Percentiles rank a stretch among this genome's conserved stretches.
These are phyloP conservation scores for Homarus gammarus DNA, from an alignment of 2,888 invertebrate species.

Conservation along the genomic window DNA sequence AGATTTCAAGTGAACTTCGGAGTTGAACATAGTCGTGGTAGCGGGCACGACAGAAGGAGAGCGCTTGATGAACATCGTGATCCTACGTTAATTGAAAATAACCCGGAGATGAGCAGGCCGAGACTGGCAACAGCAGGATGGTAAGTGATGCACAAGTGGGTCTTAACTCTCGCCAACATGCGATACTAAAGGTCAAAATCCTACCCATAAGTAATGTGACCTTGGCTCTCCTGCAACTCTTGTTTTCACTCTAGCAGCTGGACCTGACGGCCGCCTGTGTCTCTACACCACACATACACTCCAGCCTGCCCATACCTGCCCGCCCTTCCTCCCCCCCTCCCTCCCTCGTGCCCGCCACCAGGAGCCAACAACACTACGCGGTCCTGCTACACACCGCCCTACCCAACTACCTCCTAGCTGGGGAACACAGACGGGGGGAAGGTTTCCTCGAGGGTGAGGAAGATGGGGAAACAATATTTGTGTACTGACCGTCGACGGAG, in stretches of 20 bases:
- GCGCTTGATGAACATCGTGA: not conserved
- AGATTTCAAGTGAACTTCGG: no score
- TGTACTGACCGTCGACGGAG: slow-evolving; percentile 74
- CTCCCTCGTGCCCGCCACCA: not conserved
- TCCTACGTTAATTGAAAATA: not conserved
- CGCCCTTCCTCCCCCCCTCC: not conserved
- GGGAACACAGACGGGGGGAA: not conserved
- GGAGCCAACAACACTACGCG: no score
- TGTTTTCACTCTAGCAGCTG: not conserved
- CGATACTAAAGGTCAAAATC: slow-evolving; percentile 37
- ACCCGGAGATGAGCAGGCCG: not conserved
- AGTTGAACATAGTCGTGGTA: no score
- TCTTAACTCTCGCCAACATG: slow-evolving; percentile 22
- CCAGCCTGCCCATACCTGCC: no score
- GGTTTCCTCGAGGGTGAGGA: no score
- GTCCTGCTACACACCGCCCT: no score
- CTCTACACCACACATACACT: slow-evolving; percentile 1
- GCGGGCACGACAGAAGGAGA: slow-evolving; percentile 11
- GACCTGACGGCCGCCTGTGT: not conserved
- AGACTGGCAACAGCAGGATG: not conserved
- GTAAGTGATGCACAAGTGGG: slow-evolving; percentile 38
- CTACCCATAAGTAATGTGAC: not conserved
- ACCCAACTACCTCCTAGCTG: no score
- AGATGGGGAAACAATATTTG: not conserved
- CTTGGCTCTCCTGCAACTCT: slow-evolving; percentile 16